phyloP scores from a whole-genome alignment of 2,888 invertebrate genomes.

The Trissolcus japonicus region DNA sequence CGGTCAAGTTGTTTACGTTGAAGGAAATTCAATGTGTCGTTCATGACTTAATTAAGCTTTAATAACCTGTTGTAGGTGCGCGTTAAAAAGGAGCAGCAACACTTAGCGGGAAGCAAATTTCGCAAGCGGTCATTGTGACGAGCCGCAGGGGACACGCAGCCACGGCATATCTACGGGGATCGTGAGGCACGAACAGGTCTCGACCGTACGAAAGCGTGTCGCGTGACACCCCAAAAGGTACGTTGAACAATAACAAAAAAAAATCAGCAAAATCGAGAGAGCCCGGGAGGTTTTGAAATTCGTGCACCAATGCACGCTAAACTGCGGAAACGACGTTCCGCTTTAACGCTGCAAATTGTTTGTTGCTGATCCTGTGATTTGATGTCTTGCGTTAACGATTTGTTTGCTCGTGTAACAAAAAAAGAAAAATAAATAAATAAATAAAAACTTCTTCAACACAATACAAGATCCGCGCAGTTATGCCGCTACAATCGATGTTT shows the following conservation, averaged over 20 bases:
- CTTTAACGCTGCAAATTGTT: conserved; percentile 21
- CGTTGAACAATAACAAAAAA: conserved; percentile 11
- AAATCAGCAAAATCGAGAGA: conserved; percentile 20
- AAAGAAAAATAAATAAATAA: too few species aligned
- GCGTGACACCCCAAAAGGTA: conserved; percentile 26
- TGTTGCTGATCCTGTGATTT: conserved; percentile 5
- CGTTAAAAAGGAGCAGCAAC: conserved; percentile 18
- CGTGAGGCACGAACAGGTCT: conserved; percentile 42
- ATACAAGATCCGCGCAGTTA: conserved; percentile 2
- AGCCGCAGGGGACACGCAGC: conserved; percentile 31
- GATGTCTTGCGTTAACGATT: conserved; percentile 9
- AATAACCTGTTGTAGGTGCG: conserved; percentile 28
- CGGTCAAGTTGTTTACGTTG: background rate
- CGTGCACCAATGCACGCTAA: conserved; percentile 8
- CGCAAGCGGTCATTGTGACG: conserved; percentile 29
- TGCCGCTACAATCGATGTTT: background rate
- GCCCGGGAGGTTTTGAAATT: conserved; percentile 14
- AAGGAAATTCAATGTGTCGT: conserved; percentile 22
- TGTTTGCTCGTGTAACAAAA: background rate
- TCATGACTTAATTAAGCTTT: conserved; percentile 31
- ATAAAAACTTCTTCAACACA: background rate
- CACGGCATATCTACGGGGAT: conserved; percentile 39
- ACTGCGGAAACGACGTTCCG: conserved; percentile 13
- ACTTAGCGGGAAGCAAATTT: conserved; percentile 26
- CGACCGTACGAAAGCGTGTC: conserved; percentile 9